Conservation (phyloP, 2,113 vertebrate species). For the Argyrosomus japonicus region DNA sequence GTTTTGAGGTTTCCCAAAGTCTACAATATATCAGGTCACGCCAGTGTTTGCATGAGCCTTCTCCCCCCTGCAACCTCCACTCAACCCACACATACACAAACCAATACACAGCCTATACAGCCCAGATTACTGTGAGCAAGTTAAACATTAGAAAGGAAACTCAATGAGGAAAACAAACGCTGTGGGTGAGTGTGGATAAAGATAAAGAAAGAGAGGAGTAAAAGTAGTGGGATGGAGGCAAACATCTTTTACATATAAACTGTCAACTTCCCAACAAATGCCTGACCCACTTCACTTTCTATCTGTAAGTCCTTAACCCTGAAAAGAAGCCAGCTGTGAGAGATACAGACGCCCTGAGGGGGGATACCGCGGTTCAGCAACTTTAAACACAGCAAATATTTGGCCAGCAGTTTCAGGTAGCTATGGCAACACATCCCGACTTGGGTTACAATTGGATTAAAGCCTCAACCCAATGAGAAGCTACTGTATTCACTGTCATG, state of each 20-base stretch:
- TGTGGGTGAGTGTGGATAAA: not conserved
- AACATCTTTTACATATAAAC: not conserved
- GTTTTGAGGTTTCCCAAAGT: constrained; percentile 1
- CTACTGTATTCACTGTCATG: not conserved
- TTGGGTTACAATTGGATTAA: constrained; percentile 34
- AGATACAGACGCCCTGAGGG: constrained; percentile 22
- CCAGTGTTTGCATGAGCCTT: not conserved
- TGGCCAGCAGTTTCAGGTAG: constrained; percentile 59
- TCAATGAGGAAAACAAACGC: constrained; percentile 25
- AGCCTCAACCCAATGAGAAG: not conserved
- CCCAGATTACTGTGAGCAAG: constrained; percentile 40
- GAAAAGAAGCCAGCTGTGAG: constrained; percentile 48
- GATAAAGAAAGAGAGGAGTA: not conserved
- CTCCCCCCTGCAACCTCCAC: not conserved
- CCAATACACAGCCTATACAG: constrained; percentile 3
- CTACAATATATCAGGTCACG: constrained; percentile 34
- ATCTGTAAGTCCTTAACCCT: constrained; percentile 29
- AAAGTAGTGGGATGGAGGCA: not conserved
- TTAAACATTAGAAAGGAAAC: constrained; percentile 72
- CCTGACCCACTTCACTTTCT: not conserved
- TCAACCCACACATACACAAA: not conserved
- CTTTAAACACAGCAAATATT: constrained; percentile 76
- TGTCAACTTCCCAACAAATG: not conserved
- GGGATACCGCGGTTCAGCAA: constrained; percentile 30
- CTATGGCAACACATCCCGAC: constrained; percentile 74